Conservation (phyloP, 2,797 vertebrate genomes). For the Liasis olivaceus region DNA sequence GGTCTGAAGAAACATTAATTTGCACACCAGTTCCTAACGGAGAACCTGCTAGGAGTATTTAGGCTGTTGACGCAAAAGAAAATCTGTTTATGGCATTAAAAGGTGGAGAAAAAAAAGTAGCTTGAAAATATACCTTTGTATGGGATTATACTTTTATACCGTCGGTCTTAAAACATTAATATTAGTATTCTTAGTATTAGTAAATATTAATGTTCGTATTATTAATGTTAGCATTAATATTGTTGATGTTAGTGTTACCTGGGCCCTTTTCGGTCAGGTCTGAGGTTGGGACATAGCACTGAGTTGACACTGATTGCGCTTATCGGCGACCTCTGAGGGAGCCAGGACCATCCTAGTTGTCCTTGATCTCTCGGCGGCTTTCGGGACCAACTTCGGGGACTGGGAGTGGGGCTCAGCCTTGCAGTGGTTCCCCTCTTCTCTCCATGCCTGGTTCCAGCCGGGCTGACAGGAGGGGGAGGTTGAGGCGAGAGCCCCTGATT, state of each 20-base stretch:
- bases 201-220: background rate
- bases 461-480: background rate
- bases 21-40: background rate
- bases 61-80: background rate
- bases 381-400: background rate
- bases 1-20: background rate
- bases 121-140: background rate
- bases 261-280: background rate
- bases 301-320: background rate
- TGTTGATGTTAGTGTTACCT: background rate
- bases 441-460: background rate
- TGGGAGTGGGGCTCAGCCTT: background rate
- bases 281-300: background rate
- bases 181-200: background rate
- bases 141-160: background rate
- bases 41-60: background rate
- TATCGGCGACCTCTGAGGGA: background rate
- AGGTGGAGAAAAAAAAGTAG: background rate
- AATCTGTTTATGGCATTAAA: background rate
- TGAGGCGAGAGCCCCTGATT: background rate
- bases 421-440: background rate
- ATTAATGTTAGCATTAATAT: background rate
- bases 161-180: background rate
- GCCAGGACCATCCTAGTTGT: background rate
- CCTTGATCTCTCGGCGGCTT: background rate